Evolutionary conservation across 2,797 vertebrate genomes (phyloP), one percentile per base, ranked within the genome.

Genomic region (Danio jaintianensis): DNA sequence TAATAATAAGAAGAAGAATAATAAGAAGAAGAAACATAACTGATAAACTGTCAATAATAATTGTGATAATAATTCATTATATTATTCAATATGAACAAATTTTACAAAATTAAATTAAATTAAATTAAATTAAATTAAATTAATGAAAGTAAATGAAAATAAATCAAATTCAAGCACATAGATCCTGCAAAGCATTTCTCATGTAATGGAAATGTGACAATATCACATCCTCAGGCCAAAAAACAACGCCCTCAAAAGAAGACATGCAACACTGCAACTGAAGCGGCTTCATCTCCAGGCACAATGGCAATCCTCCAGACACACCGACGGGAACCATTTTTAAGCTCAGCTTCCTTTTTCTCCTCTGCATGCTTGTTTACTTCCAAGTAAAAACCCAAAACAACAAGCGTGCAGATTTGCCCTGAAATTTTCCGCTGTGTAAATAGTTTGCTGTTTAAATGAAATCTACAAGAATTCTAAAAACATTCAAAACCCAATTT

Each of bases 201-300:
- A 13, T 52, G 53, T 59, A 42, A 15, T 63, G 29, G 45, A 77
- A 81, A 68, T 73, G 8, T 72, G 20, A 77, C 12, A 61, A 63
- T 67, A 72, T 76, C 62, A 42, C 12, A 6, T 7, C 66, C 80
- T 69, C 18, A 8, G 56, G 47, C 73, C 77, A 76, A 61, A 72
- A 78, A 84, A 64, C 29, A 29, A 86, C 70, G 70, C 38, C 75
- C 55, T 83, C 22, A 70, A 53, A 38, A 7, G 16, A 87, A 71
- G 89, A 85, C 85, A 86, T 83, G 74, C 83, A 86, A 85, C 87
- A 86, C 86, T 7, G 85, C 58, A 18, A 29, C 6, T 22, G 87
- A 63, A 55, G 85, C 83, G 36, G 55, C 56, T 18, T 70, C 40
- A 78, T 6, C 52, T 67, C 61, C 43, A 62, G 79, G 69, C 43